These are phyloP conservation scores for Parambassis ranga DNA, from an alignment of 2,797 vertebrate species.

Conservation along the genomic window DNA sequence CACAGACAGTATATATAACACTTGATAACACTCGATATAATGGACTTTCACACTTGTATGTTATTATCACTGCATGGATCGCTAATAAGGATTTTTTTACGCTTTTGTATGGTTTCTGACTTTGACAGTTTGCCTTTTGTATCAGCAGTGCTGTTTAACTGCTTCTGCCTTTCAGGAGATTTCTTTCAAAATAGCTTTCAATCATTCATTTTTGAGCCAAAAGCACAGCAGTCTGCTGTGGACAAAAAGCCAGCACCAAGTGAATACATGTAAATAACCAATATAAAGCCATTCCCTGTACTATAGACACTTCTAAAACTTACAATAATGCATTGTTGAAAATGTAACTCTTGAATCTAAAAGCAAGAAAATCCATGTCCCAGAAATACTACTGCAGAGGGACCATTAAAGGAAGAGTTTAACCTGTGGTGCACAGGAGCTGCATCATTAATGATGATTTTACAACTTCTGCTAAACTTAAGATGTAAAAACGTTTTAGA, in stretches of 20 bases:
- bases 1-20: too few relatives aligned
- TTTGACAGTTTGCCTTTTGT: not conserved
- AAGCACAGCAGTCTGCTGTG: not conserved
- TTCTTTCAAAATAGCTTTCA: not conserved
- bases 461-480: not conserved
- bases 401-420: not conserved
- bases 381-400: conserved; percentile 16
- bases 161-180: not conserved
- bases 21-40: too few relatives aligned
- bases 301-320: not conserved
- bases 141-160: not conserved
- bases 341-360: conserved; percentile 45
- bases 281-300: not conserved
- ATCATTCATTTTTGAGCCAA: not conserved
- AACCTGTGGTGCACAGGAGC: not conserved
- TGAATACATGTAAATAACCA: not conserved
- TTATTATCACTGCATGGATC: too few relatives aligned
- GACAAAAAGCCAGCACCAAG: not conserved
- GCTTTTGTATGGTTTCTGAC: not conserved
- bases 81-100: too few relatives aligned
- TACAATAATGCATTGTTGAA: not conserved
- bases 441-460: not conserved
- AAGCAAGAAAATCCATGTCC: conserved; percentile 33
- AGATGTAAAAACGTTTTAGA: too few relatives aligned
- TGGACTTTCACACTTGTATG: too few relatives aligned